phyloP scores from a whole-genome alignment of 2,888 invertebrate genomes.

The Trissoscelio sp. region DNA sequence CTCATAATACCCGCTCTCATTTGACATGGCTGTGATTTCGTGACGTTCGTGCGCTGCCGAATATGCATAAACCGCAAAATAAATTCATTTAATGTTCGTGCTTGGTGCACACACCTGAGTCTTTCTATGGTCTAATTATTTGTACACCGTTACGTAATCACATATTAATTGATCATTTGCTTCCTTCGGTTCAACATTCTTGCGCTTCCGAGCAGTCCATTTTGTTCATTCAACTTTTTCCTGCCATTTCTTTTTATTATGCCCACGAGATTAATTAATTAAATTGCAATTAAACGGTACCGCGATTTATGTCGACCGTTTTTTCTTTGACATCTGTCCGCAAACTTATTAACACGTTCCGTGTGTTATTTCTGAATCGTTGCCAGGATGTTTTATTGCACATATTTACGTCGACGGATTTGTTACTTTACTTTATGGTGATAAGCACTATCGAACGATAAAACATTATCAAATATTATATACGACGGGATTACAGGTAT shows the following conservation, averaged over 20 bases:
- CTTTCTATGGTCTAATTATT: slow-evolving; percentile 61
- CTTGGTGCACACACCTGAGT: slow-evolving; percentile 29
- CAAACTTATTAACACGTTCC: slow-evolving; percentile 24
- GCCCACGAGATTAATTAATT: slow-evolving; percentile 24
- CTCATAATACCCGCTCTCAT: slow-evolving; percentile 37
- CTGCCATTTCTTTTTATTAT: slow-evolving; percentile 2
- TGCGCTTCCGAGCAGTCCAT: neutral
- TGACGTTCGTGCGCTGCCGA: slow-evolving; percentile 41
- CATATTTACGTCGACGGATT: slow-evolving; percentile 6
- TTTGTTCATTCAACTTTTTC: slow-evolving; percentile 44
- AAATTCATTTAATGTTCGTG: slow-evolving; percentile 48
- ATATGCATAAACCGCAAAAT: slow-evolving; percentile 42
- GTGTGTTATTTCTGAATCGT: slow-evolving; percentile 10
- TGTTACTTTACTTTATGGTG: slow-evolving; percentile 16
- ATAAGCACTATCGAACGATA: slow-evolving; percentile 36
- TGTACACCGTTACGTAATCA: slow-evolving; percentile 56
- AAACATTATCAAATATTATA: slow-evolving; percentile 50
- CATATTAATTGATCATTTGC: slow-evolving; percentile 46
- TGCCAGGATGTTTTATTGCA: slow-evolving; percentile 6
- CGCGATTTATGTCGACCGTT: neutral
- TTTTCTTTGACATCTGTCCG: slow-evolving; percentile 7
- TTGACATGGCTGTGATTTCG: slow-evolving; percentile 60
- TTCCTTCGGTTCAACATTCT: slow-evolving; percentile 21
- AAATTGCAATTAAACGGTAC: slow-evolving; percentile 21
- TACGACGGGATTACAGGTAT: slow-evolving; percentile 23